phyloP scores from a whole-genome alignment of 53 echinoderm and acorn worm genomes.

The Mesocentrotus franciscanus region DNA sequence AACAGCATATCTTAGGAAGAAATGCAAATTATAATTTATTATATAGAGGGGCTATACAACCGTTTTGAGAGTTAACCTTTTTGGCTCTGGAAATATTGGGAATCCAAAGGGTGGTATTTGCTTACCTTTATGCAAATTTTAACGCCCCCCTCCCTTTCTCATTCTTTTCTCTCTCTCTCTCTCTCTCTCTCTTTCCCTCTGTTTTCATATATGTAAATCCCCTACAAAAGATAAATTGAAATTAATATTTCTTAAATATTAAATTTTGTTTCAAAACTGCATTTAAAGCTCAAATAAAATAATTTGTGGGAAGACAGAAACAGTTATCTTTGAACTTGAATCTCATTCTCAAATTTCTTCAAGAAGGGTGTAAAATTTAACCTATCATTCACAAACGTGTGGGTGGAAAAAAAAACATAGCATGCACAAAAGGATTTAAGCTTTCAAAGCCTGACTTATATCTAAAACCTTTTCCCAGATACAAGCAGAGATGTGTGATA shows the following conservation, averaged over 20 bases:
- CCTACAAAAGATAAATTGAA: background rate
- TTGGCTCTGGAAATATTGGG: too few relatives aligned
- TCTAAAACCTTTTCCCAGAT: background rate
- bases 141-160: too few relatives aligned
- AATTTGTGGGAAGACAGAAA: background rate
- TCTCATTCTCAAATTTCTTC: background rate
- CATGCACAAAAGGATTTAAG: background rate
- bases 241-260: background rate
- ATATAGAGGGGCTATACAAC: too few relatives aligned
- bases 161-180: background rate
- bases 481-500: background rate
- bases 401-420: background rate
- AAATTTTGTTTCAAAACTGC: background rate
- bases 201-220: background rate
- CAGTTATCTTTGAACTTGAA: background rate
- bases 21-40: too few relatives aligned
- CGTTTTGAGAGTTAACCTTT: too few relatives aligned
- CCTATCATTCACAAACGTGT: background rate
- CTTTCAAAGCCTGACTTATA: background rate
- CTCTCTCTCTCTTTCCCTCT: background rate
- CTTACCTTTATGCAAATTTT: too few relatives aligned
- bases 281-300: background rate
- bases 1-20: too few relatives aligned
- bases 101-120: too few relatives aligned
- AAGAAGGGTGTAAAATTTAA: background rate